Conservation (phyloP, 2,888 invertebrate genomes). For the Xestia xanthographa region DNA sequence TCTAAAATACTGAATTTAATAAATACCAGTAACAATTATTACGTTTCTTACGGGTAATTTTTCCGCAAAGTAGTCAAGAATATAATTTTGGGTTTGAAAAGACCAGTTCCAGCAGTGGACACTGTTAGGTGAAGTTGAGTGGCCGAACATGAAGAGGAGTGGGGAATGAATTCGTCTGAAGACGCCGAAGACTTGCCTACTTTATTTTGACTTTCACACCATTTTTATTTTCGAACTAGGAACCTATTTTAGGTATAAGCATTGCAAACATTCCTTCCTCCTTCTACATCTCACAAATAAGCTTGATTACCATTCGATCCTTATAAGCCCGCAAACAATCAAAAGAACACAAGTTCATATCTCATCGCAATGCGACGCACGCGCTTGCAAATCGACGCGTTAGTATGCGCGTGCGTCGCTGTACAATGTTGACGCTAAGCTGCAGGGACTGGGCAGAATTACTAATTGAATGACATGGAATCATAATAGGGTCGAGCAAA, state of each 20-base stretch:
- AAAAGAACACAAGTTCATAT: constrained; percentile 44
- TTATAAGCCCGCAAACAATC: constrained; percentile 20
- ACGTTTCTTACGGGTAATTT: neutral
- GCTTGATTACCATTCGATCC: neutral
- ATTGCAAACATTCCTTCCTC: constrained; percentile 3
- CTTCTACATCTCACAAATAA: neutral
- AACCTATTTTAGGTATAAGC: neutral
- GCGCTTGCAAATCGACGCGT: constrained; percentile 40
- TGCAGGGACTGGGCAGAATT: constrained; percentile 43
- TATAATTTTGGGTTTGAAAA: neutral
- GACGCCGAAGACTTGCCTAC: neutral
- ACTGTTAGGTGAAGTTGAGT: neutral
- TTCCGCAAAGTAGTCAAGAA: neutral
- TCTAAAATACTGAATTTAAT: no score
- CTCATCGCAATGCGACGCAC: constrained; percentile 48
- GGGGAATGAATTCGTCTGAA: neutral
- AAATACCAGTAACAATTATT: neutral
- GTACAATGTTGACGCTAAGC: constrained; percentile 56
- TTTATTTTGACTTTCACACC: neutral
- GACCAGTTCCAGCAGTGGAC: neutral
- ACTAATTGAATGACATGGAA: constrained; percentile 45
- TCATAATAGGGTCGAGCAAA: neutral
- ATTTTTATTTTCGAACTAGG: no score
- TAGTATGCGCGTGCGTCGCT: constrained; percentile 47
- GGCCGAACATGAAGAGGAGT: neutral